A percentile compares a stretch with the other conserved stretches of the same genome.
These are phyloP conservation scores for Mamestra configurata DNA, from an alignment of 1,140 invertebrate species.

Conservation along the genomic window DNA sequence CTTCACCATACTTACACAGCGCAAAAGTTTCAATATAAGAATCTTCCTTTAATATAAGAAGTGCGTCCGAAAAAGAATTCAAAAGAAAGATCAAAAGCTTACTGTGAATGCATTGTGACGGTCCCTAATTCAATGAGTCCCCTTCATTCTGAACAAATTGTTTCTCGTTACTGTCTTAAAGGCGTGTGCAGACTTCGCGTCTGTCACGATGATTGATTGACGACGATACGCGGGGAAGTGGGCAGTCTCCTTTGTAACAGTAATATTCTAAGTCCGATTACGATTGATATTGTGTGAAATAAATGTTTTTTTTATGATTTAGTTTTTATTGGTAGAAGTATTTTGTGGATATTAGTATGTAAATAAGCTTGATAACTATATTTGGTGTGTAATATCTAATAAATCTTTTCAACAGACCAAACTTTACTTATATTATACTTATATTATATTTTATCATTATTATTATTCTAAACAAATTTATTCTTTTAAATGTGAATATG, in stretches of 20 bases:
- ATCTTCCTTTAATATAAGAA: not conserved
- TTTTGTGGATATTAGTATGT: too few species aligned
- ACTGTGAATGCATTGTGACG: not conserved
- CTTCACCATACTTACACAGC: not conserved
- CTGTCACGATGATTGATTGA: conserved; percentile 3
- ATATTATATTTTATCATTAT: too few species aligned
- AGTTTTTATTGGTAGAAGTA: too few species aligned
- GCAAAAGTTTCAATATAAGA: not conserved
- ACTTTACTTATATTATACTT: too few species aligned
- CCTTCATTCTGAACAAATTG: conserved; percentile 17
- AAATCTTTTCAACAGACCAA: too few species aligned
- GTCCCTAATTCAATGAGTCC: conserved; percentile 20
- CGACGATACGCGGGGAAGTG: not conserved
- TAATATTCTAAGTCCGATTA: not conserved
- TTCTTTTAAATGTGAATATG: too few species aligned
- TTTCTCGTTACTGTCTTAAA: conserved; percentile 18
- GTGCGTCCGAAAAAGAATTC: not conserved
- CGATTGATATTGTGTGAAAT: not conserved
- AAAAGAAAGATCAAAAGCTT: conserved; percentile 12
- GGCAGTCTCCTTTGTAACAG: not conserved
- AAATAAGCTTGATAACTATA: too few species aligned
- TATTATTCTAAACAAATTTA: too few species aligned
- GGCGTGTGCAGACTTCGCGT: not conserved
- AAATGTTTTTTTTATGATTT: not conserved
- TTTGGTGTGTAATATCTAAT: too few species aligned